These are phyloP conservation scores for Drosophila villosipedis DNA, from an alignment of 2,888 invertebrate genomes.

Conservation along the genomic window DNA sequence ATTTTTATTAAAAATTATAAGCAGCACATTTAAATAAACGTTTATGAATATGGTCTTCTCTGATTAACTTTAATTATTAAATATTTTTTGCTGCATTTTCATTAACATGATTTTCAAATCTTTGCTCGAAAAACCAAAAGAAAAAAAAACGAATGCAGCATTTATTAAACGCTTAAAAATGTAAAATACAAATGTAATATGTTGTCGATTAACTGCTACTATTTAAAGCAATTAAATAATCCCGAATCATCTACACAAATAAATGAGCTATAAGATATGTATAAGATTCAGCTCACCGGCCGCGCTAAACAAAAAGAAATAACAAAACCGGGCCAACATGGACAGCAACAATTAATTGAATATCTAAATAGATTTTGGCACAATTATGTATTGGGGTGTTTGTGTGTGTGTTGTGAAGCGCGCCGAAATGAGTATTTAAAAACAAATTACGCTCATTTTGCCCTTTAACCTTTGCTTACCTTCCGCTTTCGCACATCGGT, in stretches of 20 bases:
- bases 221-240: neutral
- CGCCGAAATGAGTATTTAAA: conserved; percentile 41
- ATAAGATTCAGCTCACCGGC: conserved; percentile 4
- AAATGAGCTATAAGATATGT: neutral
- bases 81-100: neutral
- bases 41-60: neutral
- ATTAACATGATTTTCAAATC: neutral
- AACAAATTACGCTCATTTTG: conserved; percentile 28
- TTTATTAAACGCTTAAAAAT: neutral
- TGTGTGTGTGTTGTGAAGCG: conserved; percentile 6
- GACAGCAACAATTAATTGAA: conserved; percentile 12
- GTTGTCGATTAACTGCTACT: neutral
- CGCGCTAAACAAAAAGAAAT: conserved; percentile 6
- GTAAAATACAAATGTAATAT: neutral
- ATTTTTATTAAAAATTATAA: neutral
- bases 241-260: conserved; percentile 6
- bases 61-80: neutral
- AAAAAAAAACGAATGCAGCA: neutral
- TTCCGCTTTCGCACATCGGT: conserved; percentile 82
- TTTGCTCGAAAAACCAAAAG: neutral
- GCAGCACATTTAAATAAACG: neutral
- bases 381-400: conserved; percentile 7
- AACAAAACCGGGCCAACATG: neutral
- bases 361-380: conserved; percentile 60
- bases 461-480: conserved; percentile 74